These are phyloP conservation scores for Procavia capensis DNA, from an alignment of 2,113 vertebrate species.

Conservation along the genomic window DNA sequence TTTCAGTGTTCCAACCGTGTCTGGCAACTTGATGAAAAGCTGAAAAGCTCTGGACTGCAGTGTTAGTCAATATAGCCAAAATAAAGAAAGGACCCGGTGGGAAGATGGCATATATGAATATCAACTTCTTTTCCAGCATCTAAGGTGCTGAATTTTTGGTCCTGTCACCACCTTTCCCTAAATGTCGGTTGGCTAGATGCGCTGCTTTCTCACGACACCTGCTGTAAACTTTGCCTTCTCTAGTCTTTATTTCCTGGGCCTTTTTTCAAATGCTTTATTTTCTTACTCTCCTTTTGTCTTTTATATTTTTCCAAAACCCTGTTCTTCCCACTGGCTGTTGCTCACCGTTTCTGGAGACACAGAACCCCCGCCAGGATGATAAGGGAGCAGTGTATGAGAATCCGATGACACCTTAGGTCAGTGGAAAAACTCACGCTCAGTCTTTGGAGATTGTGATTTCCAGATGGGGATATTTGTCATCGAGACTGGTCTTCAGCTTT, in stretches of 20 bases:
- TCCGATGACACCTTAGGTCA: not conserved
- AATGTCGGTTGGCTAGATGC: not conserved
- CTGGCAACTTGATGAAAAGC: constrained; percentile 71
- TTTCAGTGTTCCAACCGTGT: constrained; percentile 69
- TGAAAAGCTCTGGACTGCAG: constrained; percentile 66
- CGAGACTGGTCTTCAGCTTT: not conserved
- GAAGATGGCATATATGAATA: not conserved
- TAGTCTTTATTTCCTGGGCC: not conserved
- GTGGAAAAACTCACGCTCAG: not conserved
- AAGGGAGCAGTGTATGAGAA: constrained; percentile 6
- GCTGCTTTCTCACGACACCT: not conserved
- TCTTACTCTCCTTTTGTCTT: not conserved
- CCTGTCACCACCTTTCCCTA: not conserved
- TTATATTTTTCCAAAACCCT: not conserved
- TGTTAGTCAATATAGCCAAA: constrained; percentile 62
- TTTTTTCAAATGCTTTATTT: not conserved
- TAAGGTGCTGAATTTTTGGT: not conserved
- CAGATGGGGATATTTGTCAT: not conserved
- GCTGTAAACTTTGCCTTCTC: not conserved
- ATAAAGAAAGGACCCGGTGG: not conserved
- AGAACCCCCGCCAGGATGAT: not conserved
- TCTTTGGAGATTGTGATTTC: constrained; percentile 8
- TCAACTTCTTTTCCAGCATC: not conserved
- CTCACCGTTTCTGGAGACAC: not conserved
- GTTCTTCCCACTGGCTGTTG: not conserved